Base-by-base conservation (phyloP, 2,113 vertebrate genomes). In the Apistogramma diplotaenia region DNA sequence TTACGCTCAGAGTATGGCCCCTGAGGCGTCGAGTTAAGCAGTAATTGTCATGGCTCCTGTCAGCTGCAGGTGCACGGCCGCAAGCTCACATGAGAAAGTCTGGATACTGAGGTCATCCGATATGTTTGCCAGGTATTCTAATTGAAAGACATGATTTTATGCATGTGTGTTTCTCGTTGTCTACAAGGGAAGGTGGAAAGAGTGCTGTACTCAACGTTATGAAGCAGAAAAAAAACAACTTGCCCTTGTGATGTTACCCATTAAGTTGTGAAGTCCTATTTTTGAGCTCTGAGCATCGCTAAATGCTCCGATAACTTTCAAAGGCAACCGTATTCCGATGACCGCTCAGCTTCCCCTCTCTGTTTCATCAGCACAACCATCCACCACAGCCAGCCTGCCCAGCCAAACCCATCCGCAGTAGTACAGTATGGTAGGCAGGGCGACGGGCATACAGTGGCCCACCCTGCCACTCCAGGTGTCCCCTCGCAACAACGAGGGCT, bases 101-200 rank as follows among this genome's bases (percentile, higher is more conserved):
- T 92, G 91, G 83, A 91, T 10, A 77, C 90, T 92, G 90, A 94
- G 86, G 71, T 93, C 89, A 92, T 85, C 82, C 75, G 83, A 87
- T 81, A 89, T 83, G 86, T 89, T 87, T 93, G 93, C 87, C 91
- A 79, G 78, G 31, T 46, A 74, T 23, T 74, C 12, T 3, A 13
- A 76, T 72, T 62, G 58, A 54, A 15, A 79, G 57, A 81, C 71
- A 19, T 7, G 78, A 43, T 55, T 55, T 31, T n/a, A 16, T 23
- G 56, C 40, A 18, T 6, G 73, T 23, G 33, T 72, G 53, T 70
- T 70, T 74, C 29, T 25, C 12, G 70, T 55, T 23, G 54, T 49
- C 13, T 15, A 65, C 57, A 65, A 37, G 51, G 33, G 61, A 51
- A 21, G 16, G 33, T 35, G 49, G 10, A 56, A 33, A 72, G 25